Percentiles rank a stretch among this genome's conserved stretches.
Evolutionary conservation across 2,888 invertebrate genomes (phyloP).

Genomic region (Elgonia sp.): DNA sequence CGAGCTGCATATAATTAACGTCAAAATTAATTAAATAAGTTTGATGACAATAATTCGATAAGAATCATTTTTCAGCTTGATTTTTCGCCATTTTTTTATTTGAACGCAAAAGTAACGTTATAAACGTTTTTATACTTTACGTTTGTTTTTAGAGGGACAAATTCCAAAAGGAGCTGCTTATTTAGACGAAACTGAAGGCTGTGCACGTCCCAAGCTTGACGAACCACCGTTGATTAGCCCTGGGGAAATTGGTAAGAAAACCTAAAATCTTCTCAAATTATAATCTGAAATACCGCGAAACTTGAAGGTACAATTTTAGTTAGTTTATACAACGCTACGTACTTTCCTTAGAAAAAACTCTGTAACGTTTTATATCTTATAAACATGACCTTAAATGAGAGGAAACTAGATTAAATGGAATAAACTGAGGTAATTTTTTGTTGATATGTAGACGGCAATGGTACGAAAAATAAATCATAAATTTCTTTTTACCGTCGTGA

Average conservation of each 20-base stretch:
- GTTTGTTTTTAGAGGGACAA: slow-evolving; percentile 90
- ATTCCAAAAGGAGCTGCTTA: slow-evolving; percentile 93
- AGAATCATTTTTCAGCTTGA: no score
- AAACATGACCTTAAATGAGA: no score
- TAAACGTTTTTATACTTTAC: neutral
- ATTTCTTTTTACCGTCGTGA: neutral
- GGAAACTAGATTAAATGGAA: neutral
- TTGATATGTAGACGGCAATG: neutral
- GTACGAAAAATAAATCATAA: neutral
- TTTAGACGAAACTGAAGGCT: slow-evolving; percentile 88
- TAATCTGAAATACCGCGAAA: slow-evolving; percentile 13
- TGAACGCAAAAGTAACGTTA: no score
- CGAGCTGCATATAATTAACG: neutral
- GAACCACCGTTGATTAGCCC: slow-evolving; percentile 84
- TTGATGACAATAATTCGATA: no score
- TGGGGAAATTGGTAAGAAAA: slow-evolving; percentile 84
- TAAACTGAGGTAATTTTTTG: neutral
- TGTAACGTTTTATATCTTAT: no score
- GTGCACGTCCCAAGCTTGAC: slow-evolving; percentile 77
- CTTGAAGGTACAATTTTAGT: slow-evolving; percentile 9
- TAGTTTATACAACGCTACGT: neutral
- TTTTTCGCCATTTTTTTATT: no score
- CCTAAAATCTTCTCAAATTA: slow-evolving; percentile 9
- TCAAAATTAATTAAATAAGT: neutral
- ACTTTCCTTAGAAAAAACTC: neutral